phyloP scores from a whole-genome alignment of 2,113 vertebrate species.

The Rhineura floridana region DNA sequence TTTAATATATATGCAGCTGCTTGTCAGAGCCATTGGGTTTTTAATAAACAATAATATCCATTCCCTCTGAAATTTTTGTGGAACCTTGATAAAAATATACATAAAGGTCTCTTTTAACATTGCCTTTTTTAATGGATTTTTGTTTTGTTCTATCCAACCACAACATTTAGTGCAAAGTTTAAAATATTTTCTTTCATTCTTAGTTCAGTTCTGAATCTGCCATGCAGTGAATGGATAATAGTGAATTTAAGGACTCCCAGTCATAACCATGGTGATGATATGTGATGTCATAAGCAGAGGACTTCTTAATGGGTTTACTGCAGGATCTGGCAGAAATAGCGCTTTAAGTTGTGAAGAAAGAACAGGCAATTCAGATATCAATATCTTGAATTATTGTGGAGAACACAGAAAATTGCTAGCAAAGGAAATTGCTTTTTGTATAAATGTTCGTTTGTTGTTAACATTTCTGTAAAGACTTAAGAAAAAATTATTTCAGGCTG shows the following conservation, averaged over 20 bases:
- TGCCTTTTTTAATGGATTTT: not conserved
- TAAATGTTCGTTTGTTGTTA: not conserved
- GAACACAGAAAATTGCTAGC: conserved; percentile 8
- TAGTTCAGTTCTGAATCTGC: conserved; percentile 1
- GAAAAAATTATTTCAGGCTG: not conserved
- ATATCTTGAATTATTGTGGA: not conserved
- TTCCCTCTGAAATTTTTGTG: not conserved
- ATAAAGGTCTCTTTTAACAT: not conserved
- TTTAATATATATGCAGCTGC: not conserved
- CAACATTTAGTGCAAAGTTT: not conserved
- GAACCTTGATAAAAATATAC: not conserved
- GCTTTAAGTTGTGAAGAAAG: not conserved
- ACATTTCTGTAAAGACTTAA: not conserved
- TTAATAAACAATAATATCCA: not conserved
- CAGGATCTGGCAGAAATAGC: conserved; percentile 10
- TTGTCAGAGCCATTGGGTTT: not conserved
- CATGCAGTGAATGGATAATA: not conserved
- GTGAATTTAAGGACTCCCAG: not conserved
- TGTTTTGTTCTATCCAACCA: not conserved
- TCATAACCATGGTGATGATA: not conserved
- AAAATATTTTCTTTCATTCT: conserved; percentile 11
- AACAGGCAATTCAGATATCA: conserved; percentile 9
- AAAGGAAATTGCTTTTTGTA: conserved; percentile 4
- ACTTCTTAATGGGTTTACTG: conserved; percentile 22
- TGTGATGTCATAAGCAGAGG: not conserved